Base-by-base conservation (phyloP, 2,888 invertebrate species). In the Luperina nickerlii region DNA sequence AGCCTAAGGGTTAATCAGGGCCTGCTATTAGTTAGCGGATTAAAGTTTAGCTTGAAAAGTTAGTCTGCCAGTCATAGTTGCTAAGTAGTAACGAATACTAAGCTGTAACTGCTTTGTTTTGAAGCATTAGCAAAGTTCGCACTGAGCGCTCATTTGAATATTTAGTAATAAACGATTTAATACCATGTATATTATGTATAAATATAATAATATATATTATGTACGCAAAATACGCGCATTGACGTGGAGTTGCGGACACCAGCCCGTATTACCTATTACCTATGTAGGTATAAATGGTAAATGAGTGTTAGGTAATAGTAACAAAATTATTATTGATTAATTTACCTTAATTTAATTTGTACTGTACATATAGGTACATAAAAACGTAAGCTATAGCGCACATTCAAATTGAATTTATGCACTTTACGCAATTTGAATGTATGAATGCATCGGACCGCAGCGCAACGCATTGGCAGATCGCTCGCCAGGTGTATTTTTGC, bases 21-120 rank as follows among this genome's bases (percentile, higher is more conserved):
- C n/a, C n/a, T 54, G 82, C 48, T 74, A 57, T 78, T 70, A 72
- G 63, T 69, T 73, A 73, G 65, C 63, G 60, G 83, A 77, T 83
- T 80, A 75, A 76, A 73, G 69, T 83, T 80, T 65, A 76, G 15
- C 74, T 60, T 48, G 38, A 60, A 65, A 82, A 74, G 66, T 54
- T 62, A 75, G 63, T 74, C 62, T 54, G 11, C 18, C 24, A 42
- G 42, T 18, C 24, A 8, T n/a, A 68, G 54, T 66, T 71, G 48
- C 38, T 81, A 74, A 71, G 27, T 74, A 48, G 6, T 63, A 48
- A 20, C 32, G 54, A 71, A 79, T 72, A 24, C 9, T n/a, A 54
- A 32, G 15, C 62, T 45, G n/a, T 60, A 69, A 57, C 24, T 76
- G 51, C 32, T 45, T 72, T 70, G 74, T 57, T 77, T 76, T 68